A percentile compares a stretch with the other conserved stretches of the same genome.
Evolutionary conservation across 1,140 invertebrate genomes (phyloP).

Genomic region (Pseudomyrmex cubaensis): DNA sequence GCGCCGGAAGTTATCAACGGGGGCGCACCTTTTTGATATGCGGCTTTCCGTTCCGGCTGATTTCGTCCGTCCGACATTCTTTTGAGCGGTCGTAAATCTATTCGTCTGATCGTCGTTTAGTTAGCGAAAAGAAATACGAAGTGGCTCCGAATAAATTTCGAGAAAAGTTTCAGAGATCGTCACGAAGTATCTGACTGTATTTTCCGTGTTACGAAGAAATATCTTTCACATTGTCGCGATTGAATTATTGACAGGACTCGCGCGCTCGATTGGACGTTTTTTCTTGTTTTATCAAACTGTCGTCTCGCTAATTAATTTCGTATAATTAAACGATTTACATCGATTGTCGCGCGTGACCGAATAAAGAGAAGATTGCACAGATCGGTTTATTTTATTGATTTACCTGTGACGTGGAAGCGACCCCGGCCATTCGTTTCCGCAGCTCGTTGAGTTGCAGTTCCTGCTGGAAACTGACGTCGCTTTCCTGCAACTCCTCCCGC

Average conservation of each 20-base stretch:
- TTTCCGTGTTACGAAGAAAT: too few relatives aligned
- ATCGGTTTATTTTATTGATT: slow-evolving; percentile 27
- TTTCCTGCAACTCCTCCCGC: slow-evolving; percentile 74
- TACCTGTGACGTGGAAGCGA: slow-evolving; percentile 73
- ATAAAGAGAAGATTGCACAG: slow-evolving; percentile 2
- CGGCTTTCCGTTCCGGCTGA: slow-evolving; percentile 62
- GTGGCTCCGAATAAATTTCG: too few relatives aligned
- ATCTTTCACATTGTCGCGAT: too few relatives aligned
- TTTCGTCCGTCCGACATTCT: slow-evolving; percentile 43
- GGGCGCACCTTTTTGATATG: slow-evolving; percentile 57
- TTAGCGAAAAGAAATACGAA: background rate
- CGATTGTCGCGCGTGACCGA: slow-evolving; percentile 21
- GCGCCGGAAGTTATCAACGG: slow-evolving; percentile 63
- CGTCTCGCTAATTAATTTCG: too few relatives aligned
- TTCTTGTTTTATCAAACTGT: background rate
- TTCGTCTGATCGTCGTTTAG: background rate
- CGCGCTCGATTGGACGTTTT: background rate
- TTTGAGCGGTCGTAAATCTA: slow-evolving; percentile 30
- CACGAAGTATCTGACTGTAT: too few relatives aligned
- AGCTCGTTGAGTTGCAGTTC: slow-evolving; percentile 80
- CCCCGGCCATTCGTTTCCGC: slow-evolving; percentile 77
- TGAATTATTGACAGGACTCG: background rate
- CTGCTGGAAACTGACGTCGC: slow-evolving; percentile 77
- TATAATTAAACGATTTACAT: background rate
- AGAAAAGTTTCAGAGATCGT: too few relatives aligned